A percentile compares a stretch with the other conserved stretches of the same genome.
Conservation (phyloP, 1,140 invertebrate genomes). For the Triops longicaudatus region DNA sequence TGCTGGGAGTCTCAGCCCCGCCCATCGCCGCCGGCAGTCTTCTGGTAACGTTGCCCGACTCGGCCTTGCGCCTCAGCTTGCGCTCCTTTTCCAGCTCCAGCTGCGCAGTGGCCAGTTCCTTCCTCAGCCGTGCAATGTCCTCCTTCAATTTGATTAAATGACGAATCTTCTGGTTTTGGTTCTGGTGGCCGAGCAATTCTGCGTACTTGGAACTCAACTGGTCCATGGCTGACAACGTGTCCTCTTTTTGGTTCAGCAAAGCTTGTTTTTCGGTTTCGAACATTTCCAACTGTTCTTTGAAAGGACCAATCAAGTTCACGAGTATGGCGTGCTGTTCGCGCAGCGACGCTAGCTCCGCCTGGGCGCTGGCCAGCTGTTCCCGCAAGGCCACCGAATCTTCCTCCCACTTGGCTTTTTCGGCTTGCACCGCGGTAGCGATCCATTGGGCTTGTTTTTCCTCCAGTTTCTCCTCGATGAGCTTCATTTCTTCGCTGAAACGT, state of each 20-base stretch:
- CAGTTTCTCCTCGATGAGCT: slow-evolving; percentile 22
- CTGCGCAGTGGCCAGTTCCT: slow-evolving; percentile 31
- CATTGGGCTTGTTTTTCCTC: slow-evolving; percentile 19
- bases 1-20: too few relatives aligned
- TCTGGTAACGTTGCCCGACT: neutral
- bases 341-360: slow-evolving; percentile 24
- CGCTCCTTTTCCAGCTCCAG: slow-evolving; percentile 22
- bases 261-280: slow-evolving; percentile 41
- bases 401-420: neutral
- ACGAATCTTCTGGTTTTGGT: slow-evolving; percentile 58
- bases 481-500: slow-evolving; percentile 23
- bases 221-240: slow-evolving; percentile 42
- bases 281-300: slow-evolving; percentile 41
- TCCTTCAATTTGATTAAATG: slow-evolving; percentile 53
- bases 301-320: slow-evolving; percentile 35
- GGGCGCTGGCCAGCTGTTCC: slow-evolving; percentile 28
- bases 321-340: slow-evolving; percentile 31
- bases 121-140: slow-evolving; percentile 45
- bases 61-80: slow-evolving; percentile 21
- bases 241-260: slow-evolving; percentile 36
- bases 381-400: neutral
- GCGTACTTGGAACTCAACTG: slow-evolving; percentile 51
- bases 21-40: too few relatives aligned
- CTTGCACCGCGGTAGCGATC: slow-evolving; percentile 24
- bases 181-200: slow-evolving; percentile 54